Percentiles rank a stretch among this genome's conserved stretches.
Evolutionary conservation across 2,797 vertebrate genomes (phyloP).

Genomic region (Rhinogobio ventralis): DNA sequence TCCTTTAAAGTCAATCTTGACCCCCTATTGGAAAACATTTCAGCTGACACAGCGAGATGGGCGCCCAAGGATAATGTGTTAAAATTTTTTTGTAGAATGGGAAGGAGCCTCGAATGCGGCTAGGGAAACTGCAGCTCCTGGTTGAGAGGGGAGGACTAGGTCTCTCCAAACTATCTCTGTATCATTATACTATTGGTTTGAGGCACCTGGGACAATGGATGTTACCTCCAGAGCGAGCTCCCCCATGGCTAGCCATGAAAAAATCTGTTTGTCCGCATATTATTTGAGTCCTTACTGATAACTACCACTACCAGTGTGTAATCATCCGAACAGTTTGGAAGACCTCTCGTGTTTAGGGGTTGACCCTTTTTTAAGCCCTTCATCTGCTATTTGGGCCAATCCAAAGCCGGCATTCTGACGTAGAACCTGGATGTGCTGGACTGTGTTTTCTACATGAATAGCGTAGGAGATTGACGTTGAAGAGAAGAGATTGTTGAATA

Average conservation of each 20-base stretch:
- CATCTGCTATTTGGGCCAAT: neutral
- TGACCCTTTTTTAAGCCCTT: neutral
- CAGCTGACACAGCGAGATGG: too few relatives aligned
- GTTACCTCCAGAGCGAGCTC: neutral
- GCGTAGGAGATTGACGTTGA: too few relatives aligned
- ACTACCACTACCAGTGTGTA: neutral
- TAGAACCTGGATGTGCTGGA: too few relatives aligned
- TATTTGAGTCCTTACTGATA: neutral
- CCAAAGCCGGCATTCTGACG: neutral
- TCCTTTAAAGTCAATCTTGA: too few relatives aligned
- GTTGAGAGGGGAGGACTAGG: too few relatives aligned
- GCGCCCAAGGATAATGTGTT: too few relatives aligned
- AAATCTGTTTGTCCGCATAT: neutral
- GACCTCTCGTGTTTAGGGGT: neutral
- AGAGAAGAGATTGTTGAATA: too few relatives aligned
- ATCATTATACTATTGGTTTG: neutral
- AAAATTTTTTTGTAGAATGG: too few relatives aligned
- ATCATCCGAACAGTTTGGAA: neutral
- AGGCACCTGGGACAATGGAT: neutral
- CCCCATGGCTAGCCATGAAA: neutral
- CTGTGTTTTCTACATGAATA: too few relatives aligned
- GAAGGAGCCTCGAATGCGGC: too few relatives aligned
- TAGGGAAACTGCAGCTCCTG: too few relatives aligned
- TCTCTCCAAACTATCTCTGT: neutral
- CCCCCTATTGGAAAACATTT: too few relatives aligned